phyloP scores from a whole-genome alignment of 2,113 vertebrate genomes.

The Aphyosemion australe region DNA sequence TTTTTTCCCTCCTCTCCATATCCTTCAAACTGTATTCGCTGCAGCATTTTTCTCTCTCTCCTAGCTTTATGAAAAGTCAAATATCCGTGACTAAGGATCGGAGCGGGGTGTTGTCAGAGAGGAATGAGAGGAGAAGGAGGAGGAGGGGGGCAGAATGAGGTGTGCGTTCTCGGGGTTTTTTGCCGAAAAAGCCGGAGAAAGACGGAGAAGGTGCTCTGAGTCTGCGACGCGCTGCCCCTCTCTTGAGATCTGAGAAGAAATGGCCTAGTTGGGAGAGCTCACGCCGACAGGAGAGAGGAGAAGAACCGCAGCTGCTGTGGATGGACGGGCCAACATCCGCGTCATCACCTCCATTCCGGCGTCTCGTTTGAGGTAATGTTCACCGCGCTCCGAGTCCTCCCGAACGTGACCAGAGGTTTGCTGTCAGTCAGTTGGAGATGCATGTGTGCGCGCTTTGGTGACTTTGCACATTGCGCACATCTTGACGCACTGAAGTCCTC shows the following conservation, averaged over 20 bases:
- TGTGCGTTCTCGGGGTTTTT: slow-evolving; percentile 56
- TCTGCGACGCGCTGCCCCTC: slow-evolving; percentile 67
- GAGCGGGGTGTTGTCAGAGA: slow-evolving; percentile 71
- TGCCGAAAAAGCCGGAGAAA: slow-evolving; percentile 73
- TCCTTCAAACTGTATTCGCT: slow-evolving; percentile 10
- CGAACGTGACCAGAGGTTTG: slow-evolving; percentile 47
- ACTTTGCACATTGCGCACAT: slow-evolving; percentile 72
- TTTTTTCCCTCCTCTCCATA: not conserved
- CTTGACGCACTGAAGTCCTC: slow-evolving; percentile 70
- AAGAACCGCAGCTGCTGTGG: slow-evolving; percentile 44
- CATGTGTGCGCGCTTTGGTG: slow-evolving; percentile 65
- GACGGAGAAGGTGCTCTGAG: slow-evolving; percentile 74
- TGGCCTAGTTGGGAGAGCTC: slow-evolving; percentile 64
- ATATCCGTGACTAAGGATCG: slow-evolving; percentile 60
- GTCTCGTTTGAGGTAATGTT: slow-evolving; percentile 71
- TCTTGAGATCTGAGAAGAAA: slow-evolving; percentile 72
- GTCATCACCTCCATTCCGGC: slow-evolving; percentile 54
- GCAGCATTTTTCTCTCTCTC: slow-evolving; percentile 20
- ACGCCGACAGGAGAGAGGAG: slow-evolving; percentile 22
- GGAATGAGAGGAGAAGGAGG: slow-evolving; percentile 67
- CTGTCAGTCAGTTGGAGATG: slow-evolving; percentile 37
- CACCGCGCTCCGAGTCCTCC: slow-evolving; percentile 7
- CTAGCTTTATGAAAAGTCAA: slow-evolving; percentile 51
- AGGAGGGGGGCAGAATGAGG: slow-evolving; percentile 64
- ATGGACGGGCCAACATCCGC: slow-evolving; percentile 54